Evolutionary conservation across 2,888 invertebrate species (phyloP).

Genomic region (Portevinia maculata): DNA sequence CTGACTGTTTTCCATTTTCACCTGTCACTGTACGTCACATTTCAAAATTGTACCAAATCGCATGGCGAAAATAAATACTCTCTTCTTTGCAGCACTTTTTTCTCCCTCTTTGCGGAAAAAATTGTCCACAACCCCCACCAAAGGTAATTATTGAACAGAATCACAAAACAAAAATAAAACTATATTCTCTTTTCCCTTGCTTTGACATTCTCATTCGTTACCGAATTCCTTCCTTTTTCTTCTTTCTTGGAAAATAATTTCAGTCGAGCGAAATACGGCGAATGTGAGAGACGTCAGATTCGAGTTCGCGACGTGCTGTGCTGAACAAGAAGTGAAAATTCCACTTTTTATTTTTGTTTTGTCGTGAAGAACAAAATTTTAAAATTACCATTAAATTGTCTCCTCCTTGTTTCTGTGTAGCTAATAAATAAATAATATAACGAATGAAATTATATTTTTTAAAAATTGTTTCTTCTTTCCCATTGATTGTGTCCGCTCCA

Average conservation of each 20-base stretch:
- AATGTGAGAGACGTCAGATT: conserved; percentile 69
- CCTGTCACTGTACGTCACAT: not conserved
- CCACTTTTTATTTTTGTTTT: conserved; percentile 46
- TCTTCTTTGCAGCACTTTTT: not conserved
- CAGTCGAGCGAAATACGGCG: conserved; percentile 76
- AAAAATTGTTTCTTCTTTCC: conserved; percentile 21
- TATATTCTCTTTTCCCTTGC: conserved; percentile 21
- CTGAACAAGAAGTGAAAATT: conserved; percentile 53
- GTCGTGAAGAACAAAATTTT: conserved; percentile 36
- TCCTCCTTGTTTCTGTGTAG: conserved; percentile 31
- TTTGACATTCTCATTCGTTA: conserved; percentile 56
- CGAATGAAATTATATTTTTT: conserved; percentile 22
- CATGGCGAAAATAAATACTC: not conserved
- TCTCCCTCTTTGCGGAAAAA: not conserved
- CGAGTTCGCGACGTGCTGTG: conserved; percentile 62
- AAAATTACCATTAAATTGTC: conserved; percentile 9
- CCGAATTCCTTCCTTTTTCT: conserved; percentile 47
- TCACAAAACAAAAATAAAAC: conserved; percentile 36
- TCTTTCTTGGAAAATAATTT: conserved; percentile 56
- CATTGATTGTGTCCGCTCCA: conserved; percentile 21
- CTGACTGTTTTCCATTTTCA: not conserved
- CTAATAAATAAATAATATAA: conserved; percentile 30
- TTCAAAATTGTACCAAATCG: conserved; percentile 11
- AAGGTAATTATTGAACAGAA: too few species aligned
- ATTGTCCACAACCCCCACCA: not conserved